Conservation (phyloP, 2,797 vertebrate species). For the Jordanella pulchra region DNA sequence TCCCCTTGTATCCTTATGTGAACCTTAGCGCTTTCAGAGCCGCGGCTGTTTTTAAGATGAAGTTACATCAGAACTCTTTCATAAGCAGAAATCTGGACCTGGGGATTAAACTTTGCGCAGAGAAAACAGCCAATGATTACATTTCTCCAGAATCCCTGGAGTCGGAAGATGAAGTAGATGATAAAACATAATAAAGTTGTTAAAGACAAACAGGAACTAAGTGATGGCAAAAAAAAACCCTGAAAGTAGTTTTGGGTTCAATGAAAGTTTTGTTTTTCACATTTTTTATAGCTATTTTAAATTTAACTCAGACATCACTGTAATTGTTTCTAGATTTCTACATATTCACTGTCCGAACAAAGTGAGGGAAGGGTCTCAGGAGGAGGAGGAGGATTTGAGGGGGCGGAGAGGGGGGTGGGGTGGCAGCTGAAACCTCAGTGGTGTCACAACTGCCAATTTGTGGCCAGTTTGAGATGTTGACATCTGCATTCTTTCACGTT, state of each 20-base stretch:
- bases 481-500: slow-evolving; percentile 79
- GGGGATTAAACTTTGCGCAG: background rate
- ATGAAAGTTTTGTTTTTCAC: background rate
- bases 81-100: slow-evolving; percentile 11
- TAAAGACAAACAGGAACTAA: background rate
- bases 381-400: slow-evolving; percentile 15
- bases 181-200: background rate
- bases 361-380: slow-evolving; percentile 33
- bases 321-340: slow-evolving; percentile 11
- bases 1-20: slow-evolving; percentile 49
- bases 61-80: background rate
- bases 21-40: slow-evolving; percentile 32
- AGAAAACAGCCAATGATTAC: background rate
- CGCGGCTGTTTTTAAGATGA: slow-evolving; percentile 2
- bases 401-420: slow-evolving; percentile 7
- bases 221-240: background rate
- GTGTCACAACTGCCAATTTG: slow-evolving; percentile 77
- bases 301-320: slow-evolving; percentile 2
- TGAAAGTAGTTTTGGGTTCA: background rate
- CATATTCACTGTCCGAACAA: slow-evolving; percentile 2
- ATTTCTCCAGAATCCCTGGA: background rate
- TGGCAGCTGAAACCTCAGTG: slow-evolving; percentile 67
- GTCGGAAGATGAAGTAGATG: background rate
- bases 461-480: slow-evolving; percentile 70
- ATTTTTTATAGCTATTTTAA: background rate